Evolutionary conservation across 2,797 vertebrate species (phyloP).

Genomic region (Spinibarbus caldwelli): DNA sequence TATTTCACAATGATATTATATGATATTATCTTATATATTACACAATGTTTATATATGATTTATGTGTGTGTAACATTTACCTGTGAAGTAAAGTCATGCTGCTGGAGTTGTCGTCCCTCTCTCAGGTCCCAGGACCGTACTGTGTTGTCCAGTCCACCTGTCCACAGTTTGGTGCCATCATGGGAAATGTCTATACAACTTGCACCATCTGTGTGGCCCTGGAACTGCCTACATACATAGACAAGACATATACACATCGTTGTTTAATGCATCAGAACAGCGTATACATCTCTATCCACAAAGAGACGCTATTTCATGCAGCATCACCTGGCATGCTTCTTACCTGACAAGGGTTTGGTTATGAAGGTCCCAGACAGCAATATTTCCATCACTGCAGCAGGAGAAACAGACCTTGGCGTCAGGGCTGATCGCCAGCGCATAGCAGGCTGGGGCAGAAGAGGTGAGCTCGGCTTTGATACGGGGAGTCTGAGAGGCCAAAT

Average conservation of each 20-base stretch:
- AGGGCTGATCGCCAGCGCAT: constrained; percentile 94
- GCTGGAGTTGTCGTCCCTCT: constrained; percentile 96
- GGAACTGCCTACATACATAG: constrained; percentile 85
- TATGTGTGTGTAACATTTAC: constrained; percentile 65
- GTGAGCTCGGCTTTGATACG: constrained; percentile 96
- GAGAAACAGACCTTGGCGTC: constrained; percentile 98
- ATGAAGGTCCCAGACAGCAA: constrained; percentile 96
- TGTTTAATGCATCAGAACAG: background rate
- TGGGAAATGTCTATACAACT: constrained; percentile 99
- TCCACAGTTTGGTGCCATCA: constrained; percentile 97
- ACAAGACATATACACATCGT: background rate
- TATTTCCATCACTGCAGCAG: constrained; percentile 96
- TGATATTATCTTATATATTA: no score
- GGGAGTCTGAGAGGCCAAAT: constrained; percentile 93
- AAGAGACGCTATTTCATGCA: background rate
- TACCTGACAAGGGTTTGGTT: constrained; percentile 97
- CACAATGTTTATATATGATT: background rate
- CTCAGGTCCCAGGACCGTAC: constrained; percentile 97
- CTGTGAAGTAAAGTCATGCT: constrained; percentile 99
- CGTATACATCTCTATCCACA: background rate
- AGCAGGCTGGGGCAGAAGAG: constrained; percentile 93
- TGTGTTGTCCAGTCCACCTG: constrained; percentile 95
- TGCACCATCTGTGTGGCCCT: constrained; percentile 95
- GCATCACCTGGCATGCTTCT: constrained; percentile 45
- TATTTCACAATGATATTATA: background rate